Percentiles rank a stretch among this genome's conserved stretches.
These are phyloP conservation scores for Linurgus olivaceus DNA, from an alignment of 2,797 vertebrate species.

Conservation along the genomic window DNA sequence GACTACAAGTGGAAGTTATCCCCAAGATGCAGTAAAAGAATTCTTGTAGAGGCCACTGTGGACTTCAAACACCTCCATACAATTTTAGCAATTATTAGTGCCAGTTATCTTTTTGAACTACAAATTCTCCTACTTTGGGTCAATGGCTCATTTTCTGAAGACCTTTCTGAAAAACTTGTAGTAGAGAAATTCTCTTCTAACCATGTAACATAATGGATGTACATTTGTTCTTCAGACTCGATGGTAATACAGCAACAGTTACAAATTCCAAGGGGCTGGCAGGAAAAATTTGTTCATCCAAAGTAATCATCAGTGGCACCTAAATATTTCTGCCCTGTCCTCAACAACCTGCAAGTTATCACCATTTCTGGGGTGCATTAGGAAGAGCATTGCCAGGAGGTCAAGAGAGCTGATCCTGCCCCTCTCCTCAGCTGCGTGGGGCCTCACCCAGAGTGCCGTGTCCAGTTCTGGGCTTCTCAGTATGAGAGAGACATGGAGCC, in stretches of 20 bases:
- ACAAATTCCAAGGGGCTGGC: background rate
- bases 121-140: background rate
- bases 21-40: background rate
- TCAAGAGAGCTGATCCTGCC: background rate
- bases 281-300: background rate
- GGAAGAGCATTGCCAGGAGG: background rate
- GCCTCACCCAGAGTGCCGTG: background rate
- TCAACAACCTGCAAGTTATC: background rate
- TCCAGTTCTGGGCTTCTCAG: background rate
- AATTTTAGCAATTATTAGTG: background rate
- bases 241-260: background rate
- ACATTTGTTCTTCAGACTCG: background rate
- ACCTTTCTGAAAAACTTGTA: background rate
- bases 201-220: background rate
- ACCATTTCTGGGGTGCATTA: background rate
- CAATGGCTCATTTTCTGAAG: background rate
- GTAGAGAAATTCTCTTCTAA: background rate
- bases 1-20: background rate
- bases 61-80: background rate
- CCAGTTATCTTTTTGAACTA: background rate
- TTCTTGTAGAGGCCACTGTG: background rate
- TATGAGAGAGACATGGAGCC: accelerated
- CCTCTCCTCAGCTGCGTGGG: background rate
- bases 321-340: background rate
- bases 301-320: background rate